These are phyloP conservation scores for Tricholauxania praeusta DNA, from an alignment of 2,888 invertebrate genomes.

Conservation along the genomic window DNA sequence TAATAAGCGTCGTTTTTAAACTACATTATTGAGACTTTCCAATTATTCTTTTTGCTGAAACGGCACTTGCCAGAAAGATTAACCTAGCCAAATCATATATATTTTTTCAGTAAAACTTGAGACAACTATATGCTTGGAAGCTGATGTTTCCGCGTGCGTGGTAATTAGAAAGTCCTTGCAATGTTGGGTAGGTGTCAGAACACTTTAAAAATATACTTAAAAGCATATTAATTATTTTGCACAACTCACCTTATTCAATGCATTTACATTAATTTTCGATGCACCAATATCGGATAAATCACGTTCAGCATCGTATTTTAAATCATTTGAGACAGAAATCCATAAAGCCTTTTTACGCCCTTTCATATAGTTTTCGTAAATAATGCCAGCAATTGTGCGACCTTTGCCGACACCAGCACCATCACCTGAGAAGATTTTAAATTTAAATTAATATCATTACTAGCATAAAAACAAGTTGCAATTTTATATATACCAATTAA, in stretches of 20 bases:
- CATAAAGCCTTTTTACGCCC: conserved; percentile 97
- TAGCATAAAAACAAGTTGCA: not conserved
- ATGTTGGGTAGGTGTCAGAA: not conserved
- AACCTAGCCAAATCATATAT: no score
- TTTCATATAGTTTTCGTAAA: conserved; percentile 95
- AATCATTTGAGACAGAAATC: conserved; percentile 98
- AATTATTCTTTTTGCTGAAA: no score
- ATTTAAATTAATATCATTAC: conserved; percentile 22
- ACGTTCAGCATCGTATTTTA: conserved; percentile 97
- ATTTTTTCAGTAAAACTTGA: no score
- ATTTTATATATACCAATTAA: conserved; percentile 77
- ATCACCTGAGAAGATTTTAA: conserved; percentile 76
- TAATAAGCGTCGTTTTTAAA: no score
- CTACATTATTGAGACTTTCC: no score
- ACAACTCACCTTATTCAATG: conserved; percentile 83
- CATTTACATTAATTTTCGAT: conserved; percentile 86
- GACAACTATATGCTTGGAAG: no score
- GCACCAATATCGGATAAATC: conserved; percentile 98
- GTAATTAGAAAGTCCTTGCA: no score
- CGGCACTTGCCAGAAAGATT: no score
- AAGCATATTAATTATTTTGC: no score
- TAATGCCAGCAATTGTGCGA: conserved; percentile 96
- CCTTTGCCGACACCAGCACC: conserved; percentile 99
- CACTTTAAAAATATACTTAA: not conserved
- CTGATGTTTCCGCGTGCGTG: no score